Evolutionary conservation across 2,797 vertebrate species (phyloP), one percentile per base, ranked within the genome.

Genomic region (Phyllotis vaccarum): DNA sequence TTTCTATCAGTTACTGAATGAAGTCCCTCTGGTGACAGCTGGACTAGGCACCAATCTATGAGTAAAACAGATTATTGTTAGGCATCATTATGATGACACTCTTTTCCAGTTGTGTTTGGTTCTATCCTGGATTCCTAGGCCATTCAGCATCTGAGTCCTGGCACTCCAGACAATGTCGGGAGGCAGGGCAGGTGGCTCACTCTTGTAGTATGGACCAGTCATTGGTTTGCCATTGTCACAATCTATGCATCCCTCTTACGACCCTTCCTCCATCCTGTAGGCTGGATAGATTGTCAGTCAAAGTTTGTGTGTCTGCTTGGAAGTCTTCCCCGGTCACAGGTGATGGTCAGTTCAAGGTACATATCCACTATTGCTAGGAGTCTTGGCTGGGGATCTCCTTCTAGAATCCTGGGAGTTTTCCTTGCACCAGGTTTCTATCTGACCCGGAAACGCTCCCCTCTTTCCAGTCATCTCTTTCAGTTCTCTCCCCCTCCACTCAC

Each of bases 381-480:
- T 70, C 68, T 70, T 70, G n/a, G n/a, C 68, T 70, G 7, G 17
- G 66, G n/a, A 5, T 37, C n/a, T n/a, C 68, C 68, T 70, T 37
- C 13, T 21, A 37, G 34, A 70, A 19, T 21, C 68, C 68, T 70
- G n/a, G 68, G 68, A 70, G 68, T 70, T 70, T 70, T n/a, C n/a
- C n/a, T 37, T 9, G 9, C 8, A 37, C n/a, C 19, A 37, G 68
- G 68, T 70, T 70, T 70, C 68, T 37, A 21, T 8, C 17, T 21
- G 3, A 21, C n/a, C 8, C n/a, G 0, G 0, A 37, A 70, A 21
- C 21, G 17, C 16, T 49, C 46, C 16, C 17, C 29, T 34, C 17
- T 37, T 70, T 70, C 66, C 34, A 70, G 17, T 70, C 7, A 19
- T n/a, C 6, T 68, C 34, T 68, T n/a, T 68, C 34, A n/a, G 66